A percentile compares a stretch with the other conserved stretches of the same genome.
These are phyloP conservation scores for Pterocles orientalis DNA, from an alignment of 2,113 vertebrate genomes.

Conservation along the genomic window DNA sequence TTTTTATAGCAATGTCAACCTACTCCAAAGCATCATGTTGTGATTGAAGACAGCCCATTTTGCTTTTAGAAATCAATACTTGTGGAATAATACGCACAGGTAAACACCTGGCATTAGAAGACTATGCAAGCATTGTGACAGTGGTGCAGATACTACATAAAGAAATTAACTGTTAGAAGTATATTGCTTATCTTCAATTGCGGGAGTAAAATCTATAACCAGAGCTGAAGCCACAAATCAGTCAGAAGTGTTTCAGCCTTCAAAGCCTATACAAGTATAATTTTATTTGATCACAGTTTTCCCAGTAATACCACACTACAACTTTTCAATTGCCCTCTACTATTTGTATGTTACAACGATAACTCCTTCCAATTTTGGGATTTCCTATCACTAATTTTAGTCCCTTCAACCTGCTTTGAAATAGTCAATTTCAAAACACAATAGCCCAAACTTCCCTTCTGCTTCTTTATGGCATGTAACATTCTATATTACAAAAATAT, in stretches of 20 bases:
- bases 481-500: neutral
- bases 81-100: neutral
- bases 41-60: neutral
- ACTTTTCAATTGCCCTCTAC: neutral
- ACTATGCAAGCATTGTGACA: neutral
- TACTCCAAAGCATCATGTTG: neutral
- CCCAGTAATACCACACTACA: neutral
- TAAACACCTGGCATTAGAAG: neutral
- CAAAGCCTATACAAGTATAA: neutral
- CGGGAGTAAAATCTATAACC: neutral
- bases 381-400: neutral
- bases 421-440: neutral
- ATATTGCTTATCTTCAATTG: neutral
- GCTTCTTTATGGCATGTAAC: neutral
- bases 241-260: neutral
- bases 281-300: neutral
- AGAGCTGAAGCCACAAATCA: neutral
- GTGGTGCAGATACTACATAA: neutral
- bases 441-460: neutral
- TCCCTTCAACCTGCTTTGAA: neutral
- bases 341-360: neutral
- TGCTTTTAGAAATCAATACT: neutral
- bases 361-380: neutral
- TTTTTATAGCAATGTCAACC: neutral
- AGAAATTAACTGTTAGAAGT: neutral